These are phyloP conservation scores for Pseudochirops corinnae DNA, from an alignment of 2,797 vertebrate genomes.

Conservation along the genomic window DNA sequence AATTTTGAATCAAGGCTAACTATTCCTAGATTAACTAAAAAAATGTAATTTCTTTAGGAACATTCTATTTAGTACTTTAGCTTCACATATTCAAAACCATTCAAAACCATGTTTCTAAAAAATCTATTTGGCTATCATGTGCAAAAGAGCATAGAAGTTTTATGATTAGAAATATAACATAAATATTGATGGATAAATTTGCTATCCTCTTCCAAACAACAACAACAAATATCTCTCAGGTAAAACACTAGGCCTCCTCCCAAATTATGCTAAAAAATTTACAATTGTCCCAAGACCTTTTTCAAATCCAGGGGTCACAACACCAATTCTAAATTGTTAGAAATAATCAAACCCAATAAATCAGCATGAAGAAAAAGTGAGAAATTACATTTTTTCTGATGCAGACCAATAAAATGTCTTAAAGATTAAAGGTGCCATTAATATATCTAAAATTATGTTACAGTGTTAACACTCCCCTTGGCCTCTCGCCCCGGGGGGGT, in stretches of 20 bases:
- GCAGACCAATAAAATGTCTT: conserved; percentile 28
- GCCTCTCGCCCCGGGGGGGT: neutral
- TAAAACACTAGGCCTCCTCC: neutral
- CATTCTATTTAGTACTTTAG: conserved; percentile 2
- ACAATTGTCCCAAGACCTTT: neutral
- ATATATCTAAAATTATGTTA: conserved; percentile 16
- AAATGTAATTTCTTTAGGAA: conserved; percentile 44
- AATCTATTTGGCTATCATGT: neutral
- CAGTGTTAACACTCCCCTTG: neutral
- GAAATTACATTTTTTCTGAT: neutral
- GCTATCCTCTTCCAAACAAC: neutral
- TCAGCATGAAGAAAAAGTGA: conserved; percentile 41
- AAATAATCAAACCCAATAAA: conserved; percentile 32
- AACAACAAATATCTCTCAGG: neutral
- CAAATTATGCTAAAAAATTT: neutral
- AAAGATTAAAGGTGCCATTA: neutral
- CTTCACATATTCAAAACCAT: neutral
- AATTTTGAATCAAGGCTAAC: conserved; percentile 38
- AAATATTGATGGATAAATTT: neutral
- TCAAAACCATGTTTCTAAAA: neutral
- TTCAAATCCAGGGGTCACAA: neutral
- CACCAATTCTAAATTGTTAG: neutral
- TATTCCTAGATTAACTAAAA: conserved; percentile 35
- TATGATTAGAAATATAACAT: neutral
- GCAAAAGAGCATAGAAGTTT: neutral